A percentile compares a stretch with the other conserved stretches of the same genome.
Evolutionary conservation across 2,113 vertebrate species (phyloP).

Genomic region (Calidris pugnax): DNA sequence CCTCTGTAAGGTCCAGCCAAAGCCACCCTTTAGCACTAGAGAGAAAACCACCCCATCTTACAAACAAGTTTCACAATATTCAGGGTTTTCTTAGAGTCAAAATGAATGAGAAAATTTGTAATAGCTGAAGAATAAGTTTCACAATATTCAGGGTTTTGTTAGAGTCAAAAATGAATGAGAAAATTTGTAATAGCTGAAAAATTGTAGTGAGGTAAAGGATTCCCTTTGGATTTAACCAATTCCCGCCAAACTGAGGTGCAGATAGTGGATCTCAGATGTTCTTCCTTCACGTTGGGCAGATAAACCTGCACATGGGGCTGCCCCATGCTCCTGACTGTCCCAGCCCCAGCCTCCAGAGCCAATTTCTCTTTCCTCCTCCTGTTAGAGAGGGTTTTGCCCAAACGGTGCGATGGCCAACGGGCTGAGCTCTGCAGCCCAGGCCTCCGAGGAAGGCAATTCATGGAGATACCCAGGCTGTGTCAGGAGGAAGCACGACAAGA

Average conservation of each 20-base stretch:
- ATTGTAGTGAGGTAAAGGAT: background rate
- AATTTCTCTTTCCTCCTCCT: background rate
- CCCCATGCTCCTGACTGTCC: background rate
- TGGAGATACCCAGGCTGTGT: background rate
- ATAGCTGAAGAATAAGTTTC: background rate
- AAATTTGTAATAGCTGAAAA: background rate
- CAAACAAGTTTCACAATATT: background rate
- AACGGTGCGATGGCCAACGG: background rate
- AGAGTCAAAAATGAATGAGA: background rate
- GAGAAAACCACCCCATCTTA: background rate
- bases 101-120: background rate
- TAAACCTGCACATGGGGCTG: background rate
- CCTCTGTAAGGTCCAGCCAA: background rate
- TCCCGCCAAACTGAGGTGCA: background rate
- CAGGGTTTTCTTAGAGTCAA: background rate
- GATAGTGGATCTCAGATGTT: background rate
- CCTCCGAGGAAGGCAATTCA: background rate
- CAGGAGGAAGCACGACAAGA: background rate
- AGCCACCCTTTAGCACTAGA: background rate
- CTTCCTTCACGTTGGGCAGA: background rate
- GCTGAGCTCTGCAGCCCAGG: background rate
- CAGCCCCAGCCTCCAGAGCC: background rate
- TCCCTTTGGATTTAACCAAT: background rate
- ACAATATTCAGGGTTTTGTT: background rate
- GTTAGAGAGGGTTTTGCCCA: background rate